phyloP scores from a whole-genome alignment of 1,140 invertebrate genomes.

The Drosophila watanabei region DNA sequence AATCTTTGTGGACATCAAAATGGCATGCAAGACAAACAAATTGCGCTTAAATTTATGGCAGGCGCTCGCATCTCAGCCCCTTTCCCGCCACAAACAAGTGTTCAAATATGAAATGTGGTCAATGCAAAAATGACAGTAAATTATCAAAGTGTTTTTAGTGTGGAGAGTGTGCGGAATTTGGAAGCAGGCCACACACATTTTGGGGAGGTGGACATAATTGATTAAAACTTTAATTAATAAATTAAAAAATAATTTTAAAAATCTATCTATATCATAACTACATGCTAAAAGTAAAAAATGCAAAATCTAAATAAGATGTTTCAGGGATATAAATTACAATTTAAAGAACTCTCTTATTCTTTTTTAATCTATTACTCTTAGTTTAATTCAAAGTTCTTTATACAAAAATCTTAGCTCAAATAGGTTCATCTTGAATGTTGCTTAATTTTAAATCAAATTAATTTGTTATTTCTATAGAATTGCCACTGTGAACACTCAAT shows the following conservation, averaged over 20 bases:
- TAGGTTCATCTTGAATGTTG: not conserved
- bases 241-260: not conserved
- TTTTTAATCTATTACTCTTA: too few species aligned
- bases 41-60: slow-evolving; percentile 75
- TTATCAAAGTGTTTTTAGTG: slow-evolving; percentile 11
- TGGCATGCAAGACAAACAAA: slow-evolving; percentile 79
- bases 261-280: too few species aligned
- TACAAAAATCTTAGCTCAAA: not conserved
- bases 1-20: slow-evolving; percentile 78
- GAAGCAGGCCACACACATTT: not conserved
- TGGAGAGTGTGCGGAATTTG: not conserved
- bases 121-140: slow-evolving; percentile 8
- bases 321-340: not conserved
- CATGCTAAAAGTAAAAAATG: too few species aligned
- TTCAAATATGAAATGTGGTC: slow-evolving; percentile 25
- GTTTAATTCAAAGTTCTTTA: too few species aligned
- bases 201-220: not conserved
- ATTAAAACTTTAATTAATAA: not conserved
- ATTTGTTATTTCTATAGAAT: not conserved
- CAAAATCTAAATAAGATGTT: not conserved
- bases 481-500: not conserved
- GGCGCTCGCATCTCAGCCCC: slow-evolving; percentile 28
- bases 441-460: not conserved
- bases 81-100: slow-evolving; percentile 18
- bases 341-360: not conserved